A percentile compares a stretch with the other conserved stretches of the same genome.
phyloP scores from a whole-genome alignment of 2,888 invertebrate genomes.

The Meteorus colon region DNA sequence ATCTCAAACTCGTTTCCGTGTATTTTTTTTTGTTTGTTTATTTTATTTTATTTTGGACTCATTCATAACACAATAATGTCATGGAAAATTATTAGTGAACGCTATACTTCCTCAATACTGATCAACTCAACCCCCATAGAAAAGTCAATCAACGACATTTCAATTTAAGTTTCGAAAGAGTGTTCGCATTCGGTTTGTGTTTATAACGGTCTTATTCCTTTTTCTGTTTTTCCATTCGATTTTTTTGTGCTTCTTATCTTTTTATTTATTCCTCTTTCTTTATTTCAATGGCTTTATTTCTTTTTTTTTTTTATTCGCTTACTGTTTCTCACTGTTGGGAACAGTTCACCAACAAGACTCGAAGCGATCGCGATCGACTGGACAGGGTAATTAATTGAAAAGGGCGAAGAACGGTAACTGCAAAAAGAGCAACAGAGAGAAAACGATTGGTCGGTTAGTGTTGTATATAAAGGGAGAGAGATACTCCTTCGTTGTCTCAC shows the following conservation, averaged over 20 bases:
- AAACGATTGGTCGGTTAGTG: neutral
- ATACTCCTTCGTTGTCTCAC: slow-evolving; percentile 4
- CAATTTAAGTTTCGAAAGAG: neutral
- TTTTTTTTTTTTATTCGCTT: slow-evolving; percentile 15
- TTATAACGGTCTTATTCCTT: neutral
- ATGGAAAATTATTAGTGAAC: too few species aligned
- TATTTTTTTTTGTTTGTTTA: too few species aligned
- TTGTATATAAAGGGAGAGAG: neutral
- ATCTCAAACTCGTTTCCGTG: too few species aligned
- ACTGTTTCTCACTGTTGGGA: slow-evolving; percentile 26
- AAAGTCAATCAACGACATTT: neutral
- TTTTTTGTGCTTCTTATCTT: neutral
- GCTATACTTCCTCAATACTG: too few species aligned
- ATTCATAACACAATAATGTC: too few species aligned
- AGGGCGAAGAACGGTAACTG: slow-evolving; percentile 40
- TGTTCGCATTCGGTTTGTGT: neutral
- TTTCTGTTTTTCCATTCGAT: neutral
- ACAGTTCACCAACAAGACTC: slow-evolving; percentile 16
- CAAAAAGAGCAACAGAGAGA: slow-evolving; percentile 13
- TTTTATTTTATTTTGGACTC: too few species aligned
- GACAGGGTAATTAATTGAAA: slow-evolving; percentile 41
- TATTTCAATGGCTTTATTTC: neutral
- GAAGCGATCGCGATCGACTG: slow-evolving; percentile 41
- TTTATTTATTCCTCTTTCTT: neutral
- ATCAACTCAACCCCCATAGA: too few species aligned